Percentiles rank a stretch among this genome's conserved stretches.
Evolutionary conservation across 2,113 vertebrate genomes (phyloP).

Genomic region (Scopus umbretta): DNA sequence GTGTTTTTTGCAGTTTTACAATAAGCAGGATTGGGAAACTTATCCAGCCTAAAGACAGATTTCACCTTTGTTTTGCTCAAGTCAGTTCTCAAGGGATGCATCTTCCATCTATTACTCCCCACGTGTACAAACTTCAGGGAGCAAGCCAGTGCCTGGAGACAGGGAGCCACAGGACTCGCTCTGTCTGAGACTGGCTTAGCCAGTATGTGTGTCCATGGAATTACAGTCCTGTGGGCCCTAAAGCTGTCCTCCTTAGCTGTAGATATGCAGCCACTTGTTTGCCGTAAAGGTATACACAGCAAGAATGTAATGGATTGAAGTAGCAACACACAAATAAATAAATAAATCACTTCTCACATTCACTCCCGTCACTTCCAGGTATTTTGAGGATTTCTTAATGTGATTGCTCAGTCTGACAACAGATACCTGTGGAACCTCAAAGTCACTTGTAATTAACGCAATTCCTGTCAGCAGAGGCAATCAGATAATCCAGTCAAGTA

Average conservation of each 20-base stretch:
- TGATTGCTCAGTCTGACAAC: neutral
- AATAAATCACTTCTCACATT: neutral
- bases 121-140: fast-evolving
- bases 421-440: neutral
- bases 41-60: neutral
- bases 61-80: neutral
- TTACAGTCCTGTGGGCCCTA: neutral
- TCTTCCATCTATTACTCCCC: neutral
- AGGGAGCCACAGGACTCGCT: neutral
- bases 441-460: neutral
- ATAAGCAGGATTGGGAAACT: neutral
- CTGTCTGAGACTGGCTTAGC: neutral
- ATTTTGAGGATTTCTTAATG: neutral
- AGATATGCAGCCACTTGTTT: neutral
- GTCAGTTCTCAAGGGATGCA: neutral
- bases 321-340: neutral
- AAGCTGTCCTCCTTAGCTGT: neutral
- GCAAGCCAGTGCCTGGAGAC: neutral
- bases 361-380: neutral
- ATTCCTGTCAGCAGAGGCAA: neutral
- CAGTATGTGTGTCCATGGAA: neutral
- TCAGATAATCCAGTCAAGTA: neutral
- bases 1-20: neutral
- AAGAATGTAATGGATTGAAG: neutral
- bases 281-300: neutral